Conservation (phyloP, 2,888 invertebrate genomes). For the Andricus quercusramuli region DNA sequence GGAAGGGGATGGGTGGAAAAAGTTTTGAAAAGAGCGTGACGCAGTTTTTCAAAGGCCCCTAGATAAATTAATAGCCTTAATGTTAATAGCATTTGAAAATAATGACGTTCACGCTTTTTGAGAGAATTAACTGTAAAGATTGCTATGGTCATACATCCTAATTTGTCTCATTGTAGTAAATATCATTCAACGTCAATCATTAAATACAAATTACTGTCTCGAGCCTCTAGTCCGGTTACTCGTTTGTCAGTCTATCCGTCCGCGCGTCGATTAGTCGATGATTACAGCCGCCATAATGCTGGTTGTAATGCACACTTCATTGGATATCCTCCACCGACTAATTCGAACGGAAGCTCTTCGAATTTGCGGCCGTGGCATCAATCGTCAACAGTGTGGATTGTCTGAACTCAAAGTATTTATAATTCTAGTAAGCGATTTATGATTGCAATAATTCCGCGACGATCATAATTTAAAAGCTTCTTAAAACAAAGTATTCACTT, state of each 20-base stretch:
- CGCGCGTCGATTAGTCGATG: constrained; percentile 65
- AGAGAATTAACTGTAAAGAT: constrained; percentile 23
- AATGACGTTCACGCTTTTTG: background rate
- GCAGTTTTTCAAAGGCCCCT: no score
- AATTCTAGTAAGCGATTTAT: background rate
- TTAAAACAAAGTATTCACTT: no score
- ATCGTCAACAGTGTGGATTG: background rate
- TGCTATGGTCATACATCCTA: constrained; percentile 32
- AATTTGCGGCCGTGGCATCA: constrained; percentile 21
- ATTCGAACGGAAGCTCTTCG: constrained; percentile 56
- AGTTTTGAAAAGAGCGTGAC: no score
- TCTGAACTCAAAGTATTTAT: background rate
- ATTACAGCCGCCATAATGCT: constrained; percentile 58
- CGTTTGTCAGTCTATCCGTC: constrained; percentile 56
- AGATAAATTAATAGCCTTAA: no score
- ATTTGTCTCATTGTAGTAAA: constrained; percentile 43
- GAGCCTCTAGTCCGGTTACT: constrained; percentile 52
- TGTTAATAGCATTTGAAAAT: background rate
- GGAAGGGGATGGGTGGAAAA: no score
- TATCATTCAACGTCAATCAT: constrained; percentile 61
- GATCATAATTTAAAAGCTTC: no score
- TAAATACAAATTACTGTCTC: constrained; percentile 64
- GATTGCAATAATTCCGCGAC: background rate
- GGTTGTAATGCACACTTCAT: constrained; percentile 59
- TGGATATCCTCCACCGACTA: constrained; percentile 57